Evolutionary conservation across 2,888 invertebrate species (phyloP).

Genomic region (Tinea pellionella): DNA sequence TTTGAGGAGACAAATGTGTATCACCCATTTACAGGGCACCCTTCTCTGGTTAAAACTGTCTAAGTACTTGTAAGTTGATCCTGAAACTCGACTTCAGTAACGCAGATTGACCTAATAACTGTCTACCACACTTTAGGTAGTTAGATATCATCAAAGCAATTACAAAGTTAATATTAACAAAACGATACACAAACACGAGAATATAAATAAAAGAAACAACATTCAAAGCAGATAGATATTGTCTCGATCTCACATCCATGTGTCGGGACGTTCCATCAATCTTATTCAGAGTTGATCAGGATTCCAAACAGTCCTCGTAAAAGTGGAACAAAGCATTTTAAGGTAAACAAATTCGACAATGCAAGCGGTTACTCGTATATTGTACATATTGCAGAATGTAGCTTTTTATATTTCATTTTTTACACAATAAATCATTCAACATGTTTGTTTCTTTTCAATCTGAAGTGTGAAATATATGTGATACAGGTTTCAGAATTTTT

Average conservation of each 20-base stretch:
- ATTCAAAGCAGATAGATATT: background rate
- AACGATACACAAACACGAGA: background rate
- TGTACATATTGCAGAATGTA: background rate
- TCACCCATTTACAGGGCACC: no score
- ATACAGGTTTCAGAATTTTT: no score
- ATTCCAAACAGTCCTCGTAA: background rate
- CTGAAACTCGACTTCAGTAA: no score
- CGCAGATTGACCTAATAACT: no score
- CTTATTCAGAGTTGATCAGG: slow-evolving; percentile 23
- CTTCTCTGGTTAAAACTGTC: no score
- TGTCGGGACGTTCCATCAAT: slow-evolving; percentile 27
- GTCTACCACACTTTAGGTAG: no score
- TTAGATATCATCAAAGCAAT: no score
- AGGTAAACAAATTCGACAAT: background rate
- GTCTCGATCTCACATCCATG: background rate
- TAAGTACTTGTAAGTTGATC: no score
- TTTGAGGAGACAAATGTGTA: no score
- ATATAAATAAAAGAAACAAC: background rate
- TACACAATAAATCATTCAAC: background rate
- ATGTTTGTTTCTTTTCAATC: background rate
- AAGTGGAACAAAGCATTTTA: background rate
- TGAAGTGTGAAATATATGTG: background rate
- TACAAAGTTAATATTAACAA: background rate
- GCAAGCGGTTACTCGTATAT: background rate
- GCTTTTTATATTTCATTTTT: background rate